These are phyloP conservation scores for Arenaria interpres DNA, from an alignment of 2,113 vertebrate genomes.

Conservation along the genomic window DNA sequence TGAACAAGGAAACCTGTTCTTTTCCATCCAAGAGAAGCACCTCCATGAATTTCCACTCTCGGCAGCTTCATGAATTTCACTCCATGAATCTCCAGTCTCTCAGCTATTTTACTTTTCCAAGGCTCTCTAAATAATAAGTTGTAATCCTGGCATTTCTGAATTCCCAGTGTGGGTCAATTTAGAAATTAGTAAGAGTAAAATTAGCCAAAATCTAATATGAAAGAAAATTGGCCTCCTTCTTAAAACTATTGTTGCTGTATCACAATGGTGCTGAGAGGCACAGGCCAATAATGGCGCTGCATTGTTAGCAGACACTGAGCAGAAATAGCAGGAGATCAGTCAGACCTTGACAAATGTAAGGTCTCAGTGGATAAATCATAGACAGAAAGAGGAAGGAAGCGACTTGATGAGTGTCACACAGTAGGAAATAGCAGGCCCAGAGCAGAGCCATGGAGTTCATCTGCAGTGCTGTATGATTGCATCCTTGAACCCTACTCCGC, in stretches of 20 bases:
- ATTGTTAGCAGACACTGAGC: slow-evolving; percentile 3
- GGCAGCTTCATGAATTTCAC: too few relatives aligned
- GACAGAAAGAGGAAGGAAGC: neutral
- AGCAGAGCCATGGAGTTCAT: neutral
- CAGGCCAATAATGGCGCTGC: neutral
- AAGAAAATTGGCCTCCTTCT: slow-evolving; percentile 27
- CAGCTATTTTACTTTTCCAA: neutral
- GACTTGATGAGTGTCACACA: neutral
- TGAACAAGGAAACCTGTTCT: neutral
- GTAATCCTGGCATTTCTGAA: slow-evolving; percentile 21
- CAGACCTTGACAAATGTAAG: neutral
- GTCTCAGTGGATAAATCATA: neutral
- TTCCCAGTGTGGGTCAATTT: slow-evolving; percentile 1
- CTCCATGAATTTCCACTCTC: neutral
- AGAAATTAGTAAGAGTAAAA: slow-evolving; percentile 20
- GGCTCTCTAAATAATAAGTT: neutral
- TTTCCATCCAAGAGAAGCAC: neutral
- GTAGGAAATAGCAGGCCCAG: neutral
- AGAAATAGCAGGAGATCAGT: neutral
- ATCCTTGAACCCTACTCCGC: neutral
- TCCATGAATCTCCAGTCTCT: too few relatives aligned
- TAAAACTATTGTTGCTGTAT: slow-evolving; percentile 36
- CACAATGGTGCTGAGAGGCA: slow-evolving; percentile 33
- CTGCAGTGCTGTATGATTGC: neutral
- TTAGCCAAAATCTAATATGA: neutral